Conservation (phyloP, 2,888 invertebrate species). For the Suillia variegata region DNA sequence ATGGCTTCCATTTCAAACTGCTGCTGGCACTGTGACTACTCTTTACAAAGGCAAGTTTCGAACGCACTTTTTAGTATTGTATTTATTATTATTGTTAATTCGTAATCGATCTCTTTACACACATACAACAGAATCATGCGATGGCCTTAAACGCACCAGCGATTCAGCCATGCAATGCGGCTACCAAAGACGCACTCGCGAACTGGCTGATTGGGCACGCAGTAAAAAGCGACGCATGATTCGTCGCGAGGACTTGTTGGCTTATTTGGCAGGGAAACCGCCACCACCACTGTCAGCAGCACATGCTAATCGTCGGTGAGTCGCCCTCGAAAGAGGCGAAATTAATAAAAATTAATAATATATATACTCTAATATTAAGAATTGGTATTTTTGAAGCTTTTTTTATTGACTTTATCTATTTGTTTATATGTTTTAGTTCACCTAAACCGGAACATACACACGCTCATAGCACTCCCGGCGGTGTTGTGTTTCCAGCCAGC, state of each 20-base stretch:
- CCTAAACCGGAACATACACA: constrained; percentile 53
- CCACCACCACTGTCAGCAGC: constrained; percentile 64
- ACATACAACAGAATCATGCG: constrained; percentile 76
- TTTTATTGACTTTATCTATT: neutral
- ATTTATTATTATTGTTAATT: neutral
- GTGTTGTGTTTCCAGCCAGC: constrained; percentile 19
- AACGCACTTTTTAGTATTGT: neutral
- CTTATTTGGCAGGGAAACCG: constrained; percentile 76
- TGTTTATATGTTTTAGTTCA: constrained; percentile 47
- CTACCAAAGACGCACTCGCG: constrained; percentile 74
- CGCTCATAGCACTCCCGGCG: constrained; percentile 17
- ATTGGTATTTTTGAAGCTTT: neutral
- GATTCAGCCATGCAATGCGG: constrained; percentile 76
- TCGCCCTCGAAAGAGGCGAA: no score
- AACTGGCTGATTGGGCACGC: constrained; percentile 77
- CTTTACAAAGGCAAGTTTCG: constrained; percentile 77
- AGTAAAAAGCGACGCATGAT: constrained; percentile 74
- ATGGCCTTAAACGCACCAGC: constrained; percentile 70
- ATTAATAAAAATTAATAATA: neutral
- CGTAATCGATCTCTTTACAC: no score
- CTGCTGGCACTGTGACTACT: constrained; percentile 77
- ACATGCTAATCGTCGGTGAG: constrained; percentile 63
- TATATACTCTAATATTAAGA: neutral
- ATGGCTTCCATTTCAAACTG: constrained; percentile 81
- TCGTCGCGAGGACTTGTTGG: constrained; percentile 75